phyloP scores from a whole-genome alignment of 2,888 invertebrate genomes.

The Trachelus tabidus region DNA sequence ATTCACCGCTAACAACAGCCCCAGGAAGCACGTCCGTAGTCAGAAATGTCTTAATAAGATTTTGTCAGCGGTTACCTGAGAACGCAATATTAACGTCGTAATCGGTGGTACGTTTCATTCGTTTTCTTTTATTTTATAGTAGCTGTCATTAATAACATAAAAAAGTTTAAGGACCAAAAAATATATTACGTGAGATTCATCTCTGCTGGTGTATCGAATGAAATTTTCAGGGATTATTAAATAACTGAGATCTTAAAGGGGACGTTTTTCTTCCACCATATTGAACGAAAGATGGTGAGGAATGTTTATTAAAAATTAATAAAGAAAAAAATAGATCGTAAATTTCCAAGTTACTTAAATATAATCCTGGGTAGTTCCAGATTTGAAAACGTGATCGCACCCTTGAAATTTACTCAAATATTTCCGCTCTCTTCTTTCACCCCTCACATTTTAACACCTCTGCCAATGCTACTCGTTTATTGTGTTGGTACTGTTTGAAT shows the following conservation, averaged over 20 bases:
- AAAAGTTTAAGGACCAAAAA: not conserved
- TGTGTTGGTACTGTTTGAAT: not conserved
- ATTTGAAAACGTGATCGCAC: slow-evolving; percentile 35
- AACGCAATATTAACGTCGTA: not conserved
- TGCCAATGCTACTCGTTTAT: slow-evolving; percentile 13
- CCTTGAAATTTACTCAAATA: slow-evolving; percentile 33
- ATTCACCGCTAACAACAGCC: not conserved
- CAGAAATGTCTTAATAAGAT: not conserved
- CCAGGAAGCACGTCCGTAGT: not conserved
- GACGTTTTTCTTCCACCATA: too few species aligned
- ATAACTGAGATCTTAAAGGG: too few species aligned
- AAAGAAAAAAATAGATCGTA: not conserved
- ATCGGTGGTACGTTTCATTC: not conserved
- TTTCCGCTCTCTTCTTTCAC: slow-evolving; percentile 12
- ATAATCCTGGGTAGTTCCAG: slow-evolving; percentile 19
- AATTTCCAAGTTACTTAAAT: slow-evolving; percentile 36
- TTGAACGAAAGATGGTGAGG: too few species aligned
- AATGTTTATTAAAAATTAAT: too few species aligned
- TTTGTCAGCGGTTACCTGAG: not conserved
- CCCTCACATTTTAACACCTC: not conserved
- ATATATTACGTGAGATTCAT: not conserved
- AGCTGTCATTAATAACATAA: not conserved
- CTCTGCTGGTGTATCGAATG: too few species aligned
- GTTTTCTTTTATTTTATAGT: not conserved
- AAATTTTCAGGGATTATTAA: too few species aligned